A percentile compares a stretch with the other conserved stretches of the same genome.
Evolutionary conservation across 92 coral and sea anemone species (phyloP).

Genomic region (Epizoanthus stellaris): DNA sequence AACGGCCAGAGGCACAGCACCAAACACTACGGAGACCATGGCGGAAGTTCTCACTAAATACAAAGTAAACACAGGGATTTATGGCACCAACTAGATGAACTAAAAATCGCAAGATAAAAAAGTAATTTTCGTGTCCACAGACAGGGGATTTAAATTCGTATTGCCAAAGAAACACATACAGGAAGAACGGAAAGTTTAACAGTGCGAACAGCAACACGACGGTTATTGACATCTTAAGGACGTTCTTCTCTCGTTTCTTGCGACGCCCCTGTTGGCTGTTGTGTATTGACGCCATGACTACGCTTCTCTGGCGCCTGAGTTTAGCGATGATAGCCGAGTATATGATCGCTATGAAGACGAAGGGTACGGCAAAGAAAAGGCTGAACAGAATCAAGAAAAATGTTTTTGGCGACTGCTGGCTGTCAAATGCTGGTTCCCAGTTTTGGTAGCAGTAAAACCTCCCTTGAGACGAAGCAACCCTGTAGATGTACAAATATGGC

Average conservation of each 20-base stretch:
- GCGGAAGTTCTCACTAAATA: constrained; percentile 52
- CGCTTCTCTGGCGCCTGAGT: constrained; percentile 51
- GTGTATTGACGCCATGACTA: constrained; percentile 15
- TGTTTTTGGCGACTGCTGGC: constrained; percentile 6
- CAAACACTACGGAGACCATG: constrained; percentile 28
- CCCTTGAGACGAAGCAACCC: not conserved
- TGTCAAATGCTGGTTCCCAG: constrained; percentile 53
- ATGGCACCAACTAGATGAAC: constrained; percentile 57
- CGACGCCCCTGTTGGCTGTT: constrained; percentile 4
- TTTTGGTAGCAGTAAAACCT: not conserved
- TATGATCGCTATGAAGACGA: constrained; percentile 36
- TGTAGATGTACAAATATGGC: constrained; percentile 33
- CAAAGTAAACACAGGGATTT: constrained; percentile 49
- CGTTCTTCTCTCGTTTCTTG: constrained; percentile 31
- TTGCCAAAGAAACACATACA: constrained; percentile 41
- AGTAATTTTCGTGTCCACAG: constrained; percentile 27
- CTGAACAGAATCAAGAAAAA: constrained; percentile 40
- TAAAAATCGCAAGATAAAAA: constrained; percentile 36
- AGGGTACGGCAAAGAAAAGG: constrained; percentile 48
- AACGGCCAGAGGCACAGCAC: not conserved
- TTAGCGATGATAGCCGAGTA: constrained; percentile 50
- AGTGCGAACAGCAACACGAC: constrained; percentile 47
- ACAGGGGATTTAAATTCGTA: constrained; percentile 36
- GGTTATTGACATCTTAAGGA: constrained; percentile 45
- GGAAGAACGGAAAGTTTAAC: constrained; percentile 46